phyloP scores from a whole-genome alignment of 2,113 vertebrate species.

The Chaetodon auriga region DNA sequence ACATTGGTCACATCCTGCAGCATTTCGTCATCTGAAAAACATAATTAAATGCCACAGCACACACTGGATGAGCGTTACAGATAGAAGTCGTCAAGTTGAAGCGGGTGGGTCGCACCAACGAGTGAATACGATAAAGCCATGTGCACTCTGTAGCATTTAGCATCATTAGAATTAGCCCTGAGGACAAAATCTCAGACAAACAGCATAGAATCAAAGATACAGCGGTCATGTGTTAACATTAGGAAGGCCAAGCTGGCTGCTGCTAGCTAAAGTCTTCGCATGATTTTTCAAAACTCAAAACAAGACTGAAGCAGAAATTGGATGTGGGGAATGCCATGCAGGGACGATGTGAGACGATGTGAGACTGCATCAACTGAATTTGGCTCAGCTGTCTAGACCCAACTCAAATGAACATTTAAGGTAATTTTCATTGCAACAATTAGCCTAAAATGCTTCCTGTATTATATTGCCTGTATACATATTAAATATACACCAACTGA shows the following conservation, averaged over 20 bases:
- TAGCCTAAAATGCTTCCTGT: background rate
- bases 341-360: background rate
- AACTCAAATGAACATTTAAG: background rate
- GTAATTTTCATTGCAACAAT: background rate
- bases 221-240: background rate
- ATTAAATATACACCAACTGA: background rate
- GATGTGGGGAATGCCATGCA: background rate
- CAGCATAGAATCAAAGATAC: background rate
- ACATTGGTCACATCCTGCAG: background rate
- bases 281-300: background rate
- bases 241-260: background rate
- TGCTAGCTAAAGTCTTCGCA: background rate
- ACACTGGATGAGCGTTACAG: background rate
- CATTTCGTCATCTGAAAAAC: background rate
- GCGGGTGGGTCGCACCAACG: background rate
- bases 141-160: background rate
- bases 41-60: background rate
- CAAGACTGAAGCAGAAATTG: background rate
- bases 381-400: background rate
- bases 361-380: background rate
- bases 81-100: background rate
- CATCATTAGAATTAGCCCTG: background rate
- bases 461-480: no score
- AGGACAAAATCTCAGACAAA: no score
- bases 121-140: background rate